phyloP scores from a whole-genome alignment of 1,140 invertebrate species.

The Ganaspis sp. region DNA sequence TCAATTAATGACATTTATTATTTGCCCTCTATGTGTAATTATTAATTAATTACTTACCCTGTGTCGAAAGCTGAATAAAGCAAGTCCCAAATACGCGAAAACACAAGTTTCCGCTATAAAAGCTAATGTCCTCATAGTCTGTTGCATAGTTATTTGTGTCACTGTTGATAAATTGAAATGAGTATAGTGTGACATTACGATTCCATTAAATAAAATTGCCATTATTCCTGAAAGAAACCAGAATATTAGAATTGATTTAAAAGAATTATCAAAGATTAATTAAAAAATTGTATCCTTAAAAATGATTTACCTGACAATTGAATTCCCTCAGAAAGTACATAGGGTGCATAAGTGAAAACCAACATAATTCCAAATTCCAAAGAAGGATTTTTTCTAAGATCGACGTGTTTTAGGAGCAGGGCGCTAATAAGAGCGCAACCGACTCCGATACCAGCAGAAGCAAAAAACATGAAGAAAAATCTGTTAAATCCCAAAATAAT shows the following conservation, averaged over 20 bases:
- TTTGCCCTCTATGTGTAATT: too few species aligned
- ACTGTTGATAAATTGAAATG: conserved; percentile 99
- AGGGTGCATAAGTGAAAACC: conserved; percentile 98
- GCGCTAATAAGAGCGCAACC: conserved; percentile 96
- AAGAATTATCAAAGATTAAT: background rate
- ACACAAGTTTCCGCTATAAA: conserved; percentile 99
- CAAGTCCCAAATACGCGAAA: conserved; percentile 98
- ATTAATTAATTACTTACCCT: conserved; percentile 68
- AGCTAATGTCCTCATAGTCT: conserved; percentile 97
- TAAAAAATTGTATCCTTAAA: background rate
- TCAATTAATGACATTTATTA: too few species aligned
- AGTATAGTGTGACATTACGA: conserved; percentile 99
- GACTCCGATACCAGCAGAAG: conserved; percentile 97
- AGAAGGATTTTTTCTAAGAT: conserved; percentile 97
- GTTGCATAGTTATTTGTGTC: conserved; percentile 99
- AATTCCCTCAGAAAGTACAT: conserved; percentile 97
- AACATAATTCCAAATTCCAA: conserved; percentile 99
- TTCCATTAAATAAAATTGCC: conserved; percentile 99
- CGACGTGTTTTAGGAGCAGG: conserved; percentile 95
- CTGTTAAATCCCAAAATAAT: conserved; percentile 92
- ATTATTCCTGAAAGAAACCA: conserved; percentile 90
- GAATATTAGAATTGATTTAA: conserved; percentile 11
- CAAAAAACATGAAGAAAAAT: conserved; percentile 99
- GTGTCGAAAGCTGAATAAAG: conserved; percentile 97
- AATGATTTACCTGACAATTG: conserved; percentile 91